Evolutionary conservation across 2,113 vertebrate genomes (phyloP).

Genomic region (Anthoscopus minutus): DNA sequence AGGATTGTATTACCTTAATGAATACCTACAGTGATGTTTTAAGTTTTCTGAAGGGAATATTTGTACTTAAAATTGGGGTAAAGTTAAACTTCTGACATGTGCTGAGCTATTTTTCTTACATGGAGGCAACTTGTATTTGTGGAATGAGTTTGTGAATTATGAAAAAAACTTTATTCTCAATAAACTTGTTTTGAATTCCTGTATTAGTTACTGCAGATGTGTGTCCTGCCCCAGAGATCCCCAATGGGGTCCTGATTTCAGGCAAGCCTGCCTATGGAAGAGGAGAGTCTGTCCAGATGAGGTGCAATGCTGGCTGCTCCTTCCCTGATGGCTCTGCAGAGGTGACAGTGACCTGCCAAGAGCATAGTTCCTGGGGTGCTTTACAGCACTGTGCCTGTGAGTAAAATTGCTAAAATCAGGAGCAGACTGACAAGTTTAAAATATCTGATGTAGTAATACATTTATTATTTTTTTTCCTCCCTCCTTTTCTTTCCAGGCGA

Average conservation of each 20-base stretch:
- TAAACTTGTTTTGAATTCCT: neutral
- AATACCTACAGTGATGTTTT: neutral
- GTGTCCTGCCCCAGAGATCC: neutral
- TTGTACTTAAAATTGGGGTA: neutral
- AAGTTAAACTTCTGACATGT: neutral
- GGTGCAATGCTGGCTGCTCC: neutral
- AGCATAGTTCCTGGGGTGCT: neutral
- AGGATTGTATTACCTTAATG: neutral
- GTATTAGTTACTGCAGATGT: accelerated
- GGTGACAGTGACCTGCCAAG: neutral
- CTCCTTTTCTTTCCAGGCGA: neutral
- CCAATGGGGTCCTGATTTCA: neutral
- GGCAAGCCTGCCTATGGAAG: accelerated
- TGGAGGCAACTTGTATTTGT: neutral
- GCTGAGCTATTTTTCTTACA: neutral
- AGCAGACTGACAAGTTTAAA: neutral
- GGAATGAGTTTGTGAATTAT: neutral
- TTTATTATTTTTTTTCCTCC: neutral
- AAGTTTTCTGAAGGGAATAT: neutral
- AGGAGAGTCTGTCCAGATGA: neutral
- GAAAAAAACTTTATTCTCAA: neutral
- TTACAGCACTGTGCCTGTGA: neutral
- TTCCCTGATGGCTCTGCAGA: neutral
- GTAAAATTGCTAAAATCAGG: neutral
- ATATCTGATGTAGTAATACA: accelerated